Percentiles rank a stretch among this genome's conserved stretches.
Conservation (phyloP, 2,888 invertebrate genomes). For the Agapostemon virescens region DNA sequence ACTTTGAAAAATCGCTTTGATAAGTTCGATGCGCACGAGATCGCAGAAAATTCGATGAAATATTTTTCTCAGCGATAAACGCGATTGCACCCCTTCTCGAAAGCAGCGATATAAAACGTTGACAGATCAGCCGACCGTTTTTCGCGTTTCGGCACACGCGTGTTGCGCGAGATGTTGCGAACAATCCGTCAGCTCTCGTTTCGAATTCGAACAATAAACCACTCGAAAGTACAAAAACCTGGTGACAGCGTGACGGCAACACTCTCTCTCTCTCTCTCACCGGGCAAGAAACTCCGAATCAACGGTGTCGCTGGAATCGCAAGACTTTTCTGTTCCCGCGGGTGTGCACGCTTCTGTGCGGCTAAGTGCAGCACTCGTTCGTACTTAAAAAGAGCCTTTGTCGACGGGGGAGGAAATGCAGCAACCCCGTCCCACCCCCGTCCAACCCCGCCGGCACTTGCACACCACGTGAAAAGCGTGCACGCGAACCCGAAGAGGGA, state of each 20-base stretch:
- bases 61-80: background rate
- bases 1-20: no score
- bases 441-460: slow-evolving; percentile 26
- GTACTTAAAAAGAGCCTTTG: slow-evolving; percentile 63
- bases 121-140: background rate
- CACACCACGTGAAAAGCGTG: slow-evolving; percentile 48
- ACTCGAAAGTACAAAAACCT: slow-evolving; percentile 26
- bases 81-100: background rate
- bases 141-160: background rate
- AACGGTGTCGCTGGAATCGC: slow-evolving; percentile 40
- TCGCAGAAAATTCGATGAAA: background rate
- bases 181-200: background rate
- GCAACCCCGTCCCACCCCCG: slow-evolving; percentile 8
- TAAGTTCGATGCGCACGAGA: no score
- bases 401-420: slow-evolving; percentile 44
- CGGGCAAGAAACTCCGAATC: slow-evolving; percentile 37
- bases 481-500: slow-evolving; percentile 20
- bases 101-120: background rate
- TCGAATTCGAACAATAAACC: slow-evolving; percentile 21
- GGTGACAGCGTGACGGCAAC: background rate
- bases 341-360: slow-evolving; percentile 30
- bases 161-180: background rate
- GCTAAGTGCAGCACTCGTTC: slow-evolving; percentile 52
- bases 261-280: background rate
- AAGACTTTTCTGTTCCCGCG: slow-evolving; percentile 26